Evolutionary conservation across 2,113 vertebrate species (phyloP), one percentile per base, ranked within the genome.

Genomic region (Heliornis fulica): DNA sequence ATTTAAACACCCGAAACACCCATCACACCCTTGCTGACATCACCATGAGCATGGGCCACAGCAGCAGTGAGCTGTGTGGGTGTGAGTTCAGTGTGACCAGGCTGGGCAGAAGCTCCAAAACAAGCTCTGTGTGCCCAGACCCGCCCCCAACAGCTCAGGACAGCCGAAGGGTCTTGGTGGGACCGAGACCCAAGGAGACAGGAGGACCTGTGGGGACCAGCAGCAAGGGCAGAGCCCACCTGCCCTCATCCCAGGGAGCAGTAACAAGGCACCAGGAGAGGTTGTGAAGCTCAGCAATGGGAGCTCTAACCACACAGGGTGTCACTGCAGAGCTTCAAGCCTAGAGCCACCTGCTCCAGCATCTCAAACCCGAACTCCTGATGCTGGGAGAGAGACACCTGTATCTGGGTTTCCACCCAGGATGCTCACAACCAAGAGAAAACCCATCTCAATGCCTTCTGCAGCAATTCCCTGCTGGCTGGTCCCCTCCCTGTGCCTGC

Each of bases 21-120:
- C 71, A 72, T 28, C 29, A 9, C 17, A 38, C 36, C 45, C 61
- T 32, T 32, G 31, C 65, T 36, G 57, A n/a, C 53, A 66, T 22
- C 46, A 45, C 45, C 46, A 26, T 1, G 2, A 46, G 51, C 40
- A 16, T 1, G 7, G 16, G 10, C 5, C 31, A 36, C 5, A n/a
- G 59, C 60, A 66, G 46, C 57, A 66, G n/a, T 0, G 3, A 66
- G 38, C 29, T 1, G 1, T 4, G 21, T 28, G 57, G 36, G 8
- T 32, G 5, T 22, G 18, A 64, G 50, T 18, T 48, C 3, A 10
- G 36, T 48, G 71, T 34, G 29, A 19, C 12, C 2, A 3, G 36
- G 13, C 46, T 63, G 40, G 23, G 79, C 34, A 46, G 34, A 17
- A 43, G 31, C 31, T 31, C 59, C 68, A 50, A 40, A 72, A 50